phyloP scores from a whole-genome alignment of 2,888 invertebrate genomes.

The Altica lythri region DNA sequence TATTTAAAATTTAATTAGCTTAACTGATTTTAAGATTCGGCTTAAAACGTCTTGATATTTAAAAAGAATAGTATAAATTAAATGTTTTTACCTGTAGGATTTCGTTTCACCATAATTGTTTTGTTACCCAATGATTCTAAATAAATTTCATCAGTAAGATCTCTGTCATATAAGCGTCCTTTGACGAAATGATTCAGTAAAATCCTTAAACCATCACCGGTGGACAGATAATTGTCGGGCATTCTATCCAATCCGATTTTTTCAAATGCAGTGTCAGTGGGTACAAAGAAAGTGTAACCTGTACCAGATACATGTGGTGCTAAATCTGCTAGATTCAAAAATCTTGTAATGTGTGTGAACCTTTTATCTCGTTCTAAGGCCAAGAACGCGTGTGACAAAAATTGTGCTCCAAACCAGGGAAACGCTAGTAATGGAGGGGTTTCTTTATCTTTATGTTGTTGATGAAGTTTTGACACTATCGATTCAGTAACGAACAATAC shows the following conservation, averaged over 20 bases:
- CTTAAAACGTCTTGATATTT: too few relatives aligned
- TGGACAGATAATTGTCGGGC: constrained; percentile 63
- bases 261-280: constrained; percentile 69
- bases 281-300: constrained; percentile 73
- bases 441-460: constrained; percentile 68
- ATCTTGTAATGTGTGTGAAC: constrained; percentile 64
- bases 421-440: constrained; percentile 68
- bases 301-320: constrained; percentile 67
- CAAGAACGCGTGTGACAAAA: constrained; percentile 66
- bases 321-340: constrained; percentile 66
- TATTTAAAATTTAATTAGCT: too few relatives aligned
- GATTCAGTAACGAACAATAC: constrained; percentile 67
- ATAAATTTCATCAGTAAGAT: constrained; percentile 61
- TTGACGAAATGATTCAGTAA: constrained; percentile 67
- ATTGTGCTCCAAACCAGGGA: constrained; percentile 69
- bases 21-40: too few relatives aligned
- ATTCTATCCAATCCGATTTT: constrained; percentile 63
- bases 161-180: constrained; percentile 64
- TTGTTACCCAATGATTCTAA: constrained; percentile 64
- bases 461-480: constrained; percentile 65
- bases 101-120: constrained; percentile 60
- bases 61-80: not conserved
- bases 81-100: constrained; percentile 50
- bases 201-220: constrained; percentile 63
- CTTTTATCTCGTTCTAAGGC: constrained; percentile 63